These are phyloP conservation scores for Phasia obesa DNA, from an alignment of 2,888 invertebrate species.

Conservation along the genomic window DNA sequence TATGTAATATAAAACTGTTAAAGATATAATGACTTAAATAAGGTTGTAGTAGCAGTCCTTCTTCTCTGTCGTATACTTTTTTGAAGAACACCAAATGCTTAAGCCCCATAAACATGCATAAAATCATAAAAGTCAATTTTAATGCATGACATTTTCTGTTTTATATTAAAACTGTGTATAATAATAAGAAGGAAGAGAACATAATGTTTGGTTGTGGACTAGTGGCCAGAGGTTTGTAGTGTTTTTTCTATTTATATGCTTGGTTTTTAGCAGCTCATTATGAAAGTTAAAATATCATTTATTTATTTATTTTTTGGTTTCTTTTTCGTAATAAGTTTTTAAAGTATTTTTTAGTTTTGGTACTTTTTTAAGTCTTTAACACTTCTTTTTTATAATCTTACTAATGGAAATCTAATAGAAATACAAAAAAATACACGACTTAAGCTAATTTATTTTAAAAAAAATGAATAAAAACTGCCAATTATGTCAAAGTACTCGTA, in stretches of 20 bases:
- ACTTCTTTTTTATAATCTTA: too few relatives aligned
- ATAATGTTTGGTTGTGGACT: neutral
- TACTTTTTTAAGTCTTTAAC: too few relatives aligned
- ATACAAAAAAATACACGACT: conserved; percentile 12
- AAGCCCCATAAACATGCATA: too few relatives aligned
- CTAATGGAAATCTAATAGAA: too few relatives aligned
- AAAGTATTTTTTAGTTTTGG: neutral
- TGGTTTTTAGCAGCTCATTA: neutral
- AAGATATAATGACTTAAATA: conserved; percentile 49
- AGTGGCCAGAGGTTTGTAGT: conserved; percentile 12
- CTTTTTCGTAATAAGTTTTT: too few relatives aligned
- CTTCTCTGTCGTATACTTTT: neutral
- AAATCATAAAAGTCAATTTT: conserved; percentile 39
- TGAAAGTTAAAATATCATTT: neutral
- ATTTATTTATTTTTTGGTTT: neutral
- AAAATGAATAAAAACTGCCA: conserved; percentile 31
- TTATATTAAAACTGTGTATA: neutral
- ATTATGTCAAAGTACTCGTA: conserved; percentile 47
- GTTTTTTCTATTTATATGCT: too few relatives aligned
- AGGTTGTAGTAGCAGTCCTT: neutral
- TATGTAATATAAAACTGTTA: conserved; percentile 51
- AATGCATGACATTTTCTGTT: conserved; percentile 9
- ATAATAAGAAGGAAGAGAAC: neutral
- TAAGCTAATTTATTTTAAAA: neutral
- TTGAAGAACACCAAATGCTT: neutral